Evolutionary conservation across 2,888 invertebrate species (phyloP).

Genomic region (Andrena dorsata): DNA sequence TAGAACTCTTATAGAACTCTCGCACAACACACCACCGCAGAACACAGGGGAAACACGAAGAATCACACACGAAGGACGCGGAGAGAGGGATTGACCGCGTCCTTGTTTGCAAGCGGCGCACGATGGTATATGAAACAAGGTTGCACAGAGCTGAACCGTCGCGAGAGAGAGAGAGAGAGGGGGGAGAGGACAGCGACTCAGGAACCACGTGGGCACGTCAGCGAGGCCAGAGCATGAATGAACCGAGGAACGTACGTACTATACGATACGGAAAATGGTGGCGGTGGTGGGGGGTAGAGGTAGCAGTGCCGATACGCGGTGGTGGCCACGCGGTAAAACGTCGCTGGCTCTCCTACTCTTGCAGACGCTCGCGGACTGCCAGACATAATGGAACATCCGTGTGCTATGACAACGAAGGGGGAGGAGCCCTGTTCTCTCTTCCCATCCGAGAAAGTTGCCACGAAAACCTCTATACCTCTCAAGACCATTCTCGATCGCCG

Average conservation of each 20-base stretch:
- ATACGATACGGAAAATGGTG: conserved; percentile 77
- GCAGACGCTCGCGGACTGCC: conserved; percentile 74
- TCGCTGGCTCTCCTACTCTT: conserved; percentile 70
- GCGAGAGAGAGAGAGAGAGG: conserved; percentile 30
- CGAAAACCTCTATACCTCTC: background rate
- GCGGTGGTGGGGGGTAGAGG: conserved; percentile 73
- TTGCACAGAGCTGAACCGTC: conserved; percentile 55
- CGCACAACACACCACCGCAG: background rate
- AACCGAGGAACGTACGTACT: conserved; percentile 73
- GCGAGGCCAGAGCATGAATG: conserved; percentile 74
- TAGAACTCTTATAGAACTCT: too few relatives aligned
- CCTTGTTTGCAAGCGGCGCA: conserved; percentile 51
- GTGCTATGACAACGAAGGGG: conserved; percentile 18
- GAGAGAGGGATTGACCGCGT: conserved; percentile 33
- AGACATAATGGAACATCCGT: conserved; percentile 68
- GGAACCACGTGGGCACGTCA: conserved; percentile 74
- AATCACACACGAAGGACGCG: conserved; percentile 14
- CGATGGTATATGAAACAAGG: conserved; percentile 53
- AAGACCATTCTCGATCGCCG: too few relatives aligned
- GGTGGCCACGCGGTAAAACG: conserved; percentile 70
- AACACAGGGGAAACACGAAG: conserved; percentile 4
- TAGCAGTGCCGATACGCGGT: conserved; percentile 71
- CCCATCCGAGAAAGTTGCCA: conserved; percentile 2
- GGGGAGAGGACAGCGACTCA: conserved; percentile 69
- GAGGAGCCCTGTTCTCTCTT: too few relatives aligned